phyloP scores from a whole-genome alignment of 1,140 invertebrate species.

The Bombus fervidus region DNA sequence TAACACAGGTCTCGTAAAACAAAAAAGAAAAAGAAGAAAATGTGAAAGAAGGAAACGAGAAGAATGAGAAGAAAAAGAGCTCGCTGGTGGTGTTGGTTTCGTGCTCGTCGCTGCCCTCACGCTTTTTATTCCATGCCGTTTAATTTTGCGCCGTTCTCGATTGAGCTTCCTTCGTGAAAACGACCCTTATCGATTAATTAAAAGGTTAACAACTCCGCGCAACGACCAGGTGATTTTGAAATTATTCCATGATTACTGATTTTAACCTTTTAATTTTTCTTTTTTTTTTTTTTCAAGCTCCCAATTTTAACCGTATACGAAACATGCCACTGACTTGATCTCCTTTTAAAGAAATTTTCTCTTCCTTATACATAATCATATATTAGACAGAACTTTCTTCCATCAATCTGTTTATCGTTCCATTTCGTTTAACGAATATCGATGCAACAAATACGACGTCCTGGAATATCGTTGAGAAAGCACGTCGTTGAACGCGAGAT shows the following conservation, averaged over 20 bases:
- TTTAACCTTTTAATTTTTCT: too few relatives aligned
- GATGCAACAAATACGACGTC: not conserved
- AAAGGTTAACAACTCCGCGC: not conserved
- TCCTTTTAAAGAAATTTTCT: not conserved
- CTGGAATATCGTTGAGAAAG: constrained; percentile 2
- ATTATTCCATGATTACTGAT: not conserved
- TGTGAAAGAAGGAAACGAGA: too few relatives aligned
- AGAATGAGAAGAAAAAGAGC: not conserved
- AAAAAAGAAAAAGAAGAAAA: not conserved
- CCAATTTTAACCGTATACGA: too few relatives aligned
- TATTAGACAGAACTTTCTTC: too few relatives aligned
- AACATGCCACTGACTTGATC: too few relatives aligned
- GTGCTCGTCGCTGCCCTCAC: not conserved
- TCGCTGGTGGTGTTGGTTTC: not conserved
- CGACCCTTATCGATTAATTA: constrained; percentile 31
- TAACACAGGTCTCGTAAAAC: not conserved
- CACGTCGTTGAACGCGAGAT: not conserved
- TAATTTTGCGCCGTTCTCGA: not conserved
- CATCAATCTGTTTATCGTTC: too few relatives aligned
- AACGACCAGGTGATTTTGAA: not conserved
- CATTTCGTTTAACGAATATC: too few relatives aligned
- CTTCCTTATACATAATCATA: too few relatives aligned
- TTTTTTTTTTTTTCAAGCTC: too few relatives aligned
- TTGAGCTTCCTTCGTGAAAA: not conserved
- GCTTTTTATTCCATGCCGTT: constrained; percentile 8